These are phyloP conservation scores for Diogma glabrata DNA, from an alignment of 2,888 invertebrate genomes.

Conservation along the genomic window DNA sequence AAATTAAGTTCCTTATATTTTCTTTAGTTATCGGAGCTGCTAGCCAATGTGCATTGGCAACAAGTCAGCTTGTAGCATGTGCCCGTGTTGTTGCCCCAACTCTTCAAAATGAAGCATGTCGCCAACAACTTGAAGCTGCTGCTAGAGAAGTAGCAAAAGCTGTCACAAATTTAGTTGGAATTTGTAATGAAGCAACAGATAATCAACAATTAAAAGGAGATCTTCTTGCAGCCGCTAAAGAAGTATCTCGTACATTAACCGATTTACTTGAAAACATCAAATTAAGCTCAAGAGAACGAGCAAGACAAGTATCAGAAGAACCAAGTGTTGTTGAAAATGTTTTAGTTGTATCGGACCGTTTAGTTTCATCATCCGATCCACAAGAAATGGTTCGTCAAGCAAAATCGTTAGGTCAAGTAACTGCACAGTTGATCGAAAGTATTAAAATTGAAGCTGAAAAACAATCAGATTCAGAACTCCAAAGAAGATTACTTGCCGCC, in stretches of 20 bases:
- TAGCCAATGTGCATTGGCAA: conserved; percentile 92
- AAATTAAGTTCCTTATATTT: neutral
- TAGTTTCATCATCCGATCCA: conserved; percentile 77
- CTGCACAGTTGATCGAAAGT: conserved; percentile 84
- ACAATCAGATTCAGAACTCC: conserved; percentile 77
- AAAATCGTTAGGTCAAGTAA: conserved; percentile 81
- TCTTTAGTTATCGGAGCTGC: conserved; percentile 79
- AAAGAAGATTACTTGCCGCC: conserved; percentile 80
- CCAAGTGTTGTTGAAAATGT: conserved; percentile 78
- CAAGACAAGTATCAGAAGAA: conserved; percentile 58
- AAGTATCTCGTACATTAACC: conserved; percentile 80
- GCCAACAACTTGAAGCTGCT: conserved; percentile 85
- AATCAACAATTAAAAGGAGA: conserved; percentile 58
- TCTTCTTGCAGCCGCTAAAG: conserved; percentile 71
- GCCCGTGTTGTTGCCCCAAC: conserved; percentile 89
- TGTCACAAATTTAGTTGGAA: conserved; percentile 76
- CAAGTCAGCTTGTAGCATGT: conserved; percentile 94
- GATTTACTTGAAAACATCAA: conserved; percentile 84
- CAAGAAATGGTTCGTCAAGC: conserved; percentile 93
- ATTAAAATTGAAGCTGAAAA: conserved; percentile 92
- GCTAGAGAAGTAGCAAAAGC: conserved; percentile 87
- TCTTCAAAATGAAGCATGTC: conserved; percentile 66
- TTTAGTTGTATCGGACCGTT: conserved; percentile 75
- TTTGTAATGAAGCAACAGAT: conserved; percentile 62
- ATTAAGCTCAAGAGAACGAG: conserved; percentile 50